phyloP scores from a whole-genome alignment of 2,888 invertebrate genomes.

The Laspeyria flexula region DNA sequence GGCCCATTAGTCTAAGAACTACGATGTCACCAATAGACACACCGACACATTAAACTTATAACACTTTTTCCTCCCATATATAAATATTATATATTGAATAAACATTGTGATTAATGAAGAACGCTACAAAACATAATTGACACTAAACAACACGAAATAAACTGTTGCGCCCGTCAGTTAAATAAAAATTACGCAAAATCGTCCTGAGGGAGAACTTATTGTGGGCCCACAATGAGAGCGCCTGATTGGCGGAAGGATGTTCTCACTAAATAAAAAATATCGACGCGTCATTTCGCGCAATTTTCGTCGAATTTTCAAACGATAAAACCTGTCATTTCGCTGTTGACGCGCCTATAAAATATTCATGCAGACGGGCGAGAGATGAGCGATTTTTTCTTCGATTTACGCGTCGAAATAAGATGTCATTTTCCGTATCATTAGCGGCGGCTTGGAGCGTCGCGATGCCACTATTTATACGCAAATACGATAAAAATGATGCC shows the following conservation, averaged over 20 bases:
- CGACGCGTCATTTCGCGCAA: constrained; percentile 85
- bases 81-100: too few species aligned
- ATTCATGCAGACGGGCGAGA: constrained; percentile 83
- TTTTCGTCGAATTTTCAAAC: constrained; percentile 86
- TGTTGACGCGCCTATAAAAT: constrained; percentile 86
- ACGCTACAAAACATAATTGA: constrained; percentile 17
- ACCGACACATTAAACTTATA: too few species aligned
- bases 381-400: constrained; percentile 86
- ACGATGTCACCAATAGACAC: too few species aligned
- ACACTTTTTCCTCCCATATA: too few species aligned
- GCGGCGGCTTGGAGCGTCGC: constrained; percentile 79
- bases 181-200: constrained; percentile 80
- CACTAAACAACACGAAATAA: constrained; percentile 65
- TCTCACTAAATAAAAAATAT: constrained; percentile 86
- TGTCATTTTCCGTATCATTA: constrained; percentile 87
- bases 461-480: constrained; percentile 85
- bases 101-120: not conserved
- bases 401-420: constrained; percentile 86
- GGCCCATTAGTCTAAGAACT: too few species aligned
- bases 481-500: constrained; percentile 85
- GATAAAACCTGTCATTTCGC: constrained; percentile 86
- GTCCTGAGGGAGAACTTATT: constrained; percentile 78
- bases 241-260: constrained; percentile 86
- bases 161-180: constrained; percentile 79
- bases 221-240: constrained; percentile 80